phyloP scores from a whole-genome alignment of 2,113 vertebrate genomes.

The Hassar affinis region DNA sequence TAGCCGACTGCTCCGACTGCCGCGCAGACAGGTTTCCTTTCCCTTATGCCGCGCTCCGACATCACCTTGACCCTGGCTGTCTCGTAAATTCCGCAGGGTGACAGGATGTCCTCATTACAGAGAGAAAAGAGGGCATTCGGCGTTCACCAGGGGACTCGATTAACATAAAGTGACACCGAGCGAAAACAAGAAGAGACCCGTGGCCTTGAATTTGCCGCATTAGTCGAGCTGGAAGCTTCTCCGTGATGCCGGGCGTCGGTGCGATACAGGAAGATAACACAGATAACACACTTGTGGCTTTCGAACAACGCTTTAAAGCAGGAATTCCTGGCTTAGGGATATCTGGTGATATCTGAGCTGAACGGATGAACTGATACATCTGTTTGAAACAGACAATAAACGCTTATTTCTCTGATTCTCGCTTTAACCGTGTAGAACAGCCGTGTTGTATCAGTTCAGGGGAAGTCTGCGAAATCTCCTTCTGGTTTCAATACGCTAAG shows the following conservation, averaged over 20 bases:
- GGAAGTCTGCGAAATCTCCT: background rate
- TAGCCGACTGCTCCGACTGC: background rate
- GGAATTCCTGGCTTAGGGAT: background rate
- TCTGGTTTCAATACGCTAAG: background rate
- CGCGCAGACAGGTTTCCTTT: constrained; percentile 6
- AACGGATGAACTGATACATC: too few relatives aligned
- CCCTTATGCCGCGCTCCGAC: constrained; percentile 19
- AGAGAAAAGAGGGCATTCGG: constrained; percentile 38
- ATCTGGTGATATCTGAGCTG: too few relatives aligned
- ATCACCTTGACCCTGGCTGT: constrained; percentile 52
- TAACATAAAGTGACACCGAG: constrained; percentile 53
- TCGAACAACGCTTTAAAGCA: background rate
- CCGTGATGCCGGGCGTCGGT: background rate
- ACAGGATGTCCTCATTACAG: constrained; percentile 51
- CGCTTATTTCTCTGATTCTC: background rate
- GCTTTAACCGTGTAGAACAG: background rate
- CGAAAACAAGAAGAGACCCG: constrained; percentile 46
- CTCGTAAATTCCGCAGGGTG: constrained; percentile 42
- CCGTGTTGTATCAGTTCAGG: background rate
- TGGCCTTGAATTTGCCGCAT: constrained; percentile 33
- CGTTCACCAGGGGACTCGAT: constrained; percentile 46
- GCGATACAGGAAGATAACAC: background rate
- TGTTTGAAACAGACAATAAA: background rate
- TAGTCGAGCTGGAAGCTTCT: background rate
- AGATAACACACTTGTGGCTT: background rate